Evolutionary conservation across 2,888 invertebrate species (phyloP).

Genomic region (Phrixothrix hirtus): DNA sequence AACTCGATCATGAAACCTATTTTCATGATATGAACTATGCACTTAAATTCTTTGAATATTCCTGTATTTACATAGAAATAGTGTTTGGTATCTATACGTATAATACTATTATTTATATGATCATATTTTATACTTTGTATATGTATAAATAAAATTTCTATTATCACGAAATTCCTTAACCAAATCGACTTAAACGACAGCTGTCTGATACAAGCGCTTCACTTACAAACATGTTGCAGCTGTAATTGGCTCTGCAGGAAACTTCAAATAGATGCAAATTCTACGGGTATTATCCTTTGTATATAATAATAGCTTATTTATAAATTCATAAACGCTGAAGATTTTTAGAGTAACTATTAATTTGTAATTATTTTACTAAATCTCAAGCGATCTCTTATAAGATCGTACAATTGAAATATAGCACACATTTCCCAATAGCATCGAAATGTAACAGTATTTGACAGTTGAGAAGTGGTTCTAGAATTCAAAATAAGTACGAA

Average conservation of each 20-base stretch:
- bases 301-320: too few relatives aligned
- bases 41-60: conserved; percentile 37
- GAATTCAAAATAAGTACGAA: neutral
- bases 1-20: conserved; percentile 50
- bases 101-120: conserved; percentile 10
- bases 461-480: neutral
- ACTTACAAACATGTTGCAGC: conserved; percentile 3
- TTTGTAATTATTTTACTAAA: too few relatives aligned
- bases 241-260: conserved; percentile 12
- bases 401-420: neutral
- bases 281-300: neutral
- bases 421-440: neutral
- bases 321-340: neutral
- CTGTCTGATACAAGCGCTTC: conserved; percentile 16
- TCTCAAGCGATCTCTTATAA: neutral
- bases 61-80: conserved; percentile 29
- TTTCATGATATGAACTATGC: conserved; percentile 40
- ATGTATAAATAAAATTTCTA: conserved; percentile 9
- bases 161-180: conserved; percentile 10
- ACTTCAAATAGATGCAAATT: neutral
- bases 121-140: conserved; percentile 12
- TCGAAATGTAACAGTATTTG: neutral
- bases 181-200: conserved; percentile 15
- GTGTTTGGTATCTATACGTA: conserved; percentile 22
- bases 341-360: neutral